Conservation (phyloP, 2,113 vertebrate species). For the Syrrhaptes paradoxus region DNA sequence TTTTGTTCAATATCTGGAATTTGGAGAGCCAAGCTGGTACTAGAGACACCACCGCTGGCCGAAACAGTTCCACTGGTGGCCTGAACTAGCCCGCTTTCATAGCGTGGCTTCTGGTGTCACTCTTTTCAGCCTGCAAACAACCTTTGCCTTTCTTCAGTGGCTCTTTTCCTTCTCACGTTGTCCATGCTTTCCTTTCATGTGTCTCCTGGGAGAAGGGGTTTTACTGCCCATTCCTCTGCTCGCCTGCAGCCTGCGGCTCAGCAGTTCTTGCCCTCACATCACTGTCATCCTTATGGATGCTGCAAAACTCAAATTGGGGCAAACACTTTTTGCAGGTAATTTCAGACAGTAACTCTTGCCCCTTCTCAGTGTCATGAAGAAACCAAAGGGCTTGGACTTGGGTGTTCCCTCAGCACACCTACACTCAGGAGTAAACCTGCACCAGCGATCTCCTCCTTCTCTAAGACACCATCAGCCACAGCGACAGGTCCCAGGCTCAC, state of each 20-base stretch:
- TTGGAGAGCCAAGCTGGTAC: background rate
- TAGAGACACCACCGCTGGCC: background rate
- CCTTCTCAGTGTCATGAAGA: background rate
- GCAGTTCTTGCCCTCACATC: background rate
- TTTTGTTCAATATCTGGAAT: background rate
- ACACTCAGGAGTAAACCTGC: accelerated
- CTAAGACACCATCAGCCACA: background rate
- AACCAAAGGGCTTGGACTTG: background rate
- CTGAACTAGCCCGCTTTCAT: background rate
- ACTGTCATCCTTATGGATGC: background rate
- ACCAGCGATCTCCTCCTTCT: too few relatives aligned
- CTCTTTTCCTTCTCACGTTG: background rate
- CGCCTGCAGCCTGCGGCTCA: background rate
- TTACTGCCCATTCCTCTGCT: background rate
- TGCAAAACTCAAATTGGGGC: background rate
- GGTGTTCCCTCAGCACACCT: background rate
- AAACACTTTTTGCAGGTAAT: background rate
- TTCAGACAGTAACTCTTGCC: background rate
- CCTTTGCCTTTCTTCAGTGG: background rate
- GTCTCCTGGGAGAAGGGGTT: background rate
- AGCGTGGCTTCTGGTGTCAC: background rate
- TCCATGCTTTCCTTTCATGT: background rate
- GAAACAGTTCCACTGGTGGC: too few relatives aligned
- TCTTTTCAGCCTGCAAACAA: background rate
- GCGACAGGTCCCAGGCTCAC: background rate